A percentile compares a stretch with the other conserved stretches of the same genome.
phyloP scores from a whole-genome alignment of 2,888 invertebrate genomes.

The Ormyrus thymus region DNA sequence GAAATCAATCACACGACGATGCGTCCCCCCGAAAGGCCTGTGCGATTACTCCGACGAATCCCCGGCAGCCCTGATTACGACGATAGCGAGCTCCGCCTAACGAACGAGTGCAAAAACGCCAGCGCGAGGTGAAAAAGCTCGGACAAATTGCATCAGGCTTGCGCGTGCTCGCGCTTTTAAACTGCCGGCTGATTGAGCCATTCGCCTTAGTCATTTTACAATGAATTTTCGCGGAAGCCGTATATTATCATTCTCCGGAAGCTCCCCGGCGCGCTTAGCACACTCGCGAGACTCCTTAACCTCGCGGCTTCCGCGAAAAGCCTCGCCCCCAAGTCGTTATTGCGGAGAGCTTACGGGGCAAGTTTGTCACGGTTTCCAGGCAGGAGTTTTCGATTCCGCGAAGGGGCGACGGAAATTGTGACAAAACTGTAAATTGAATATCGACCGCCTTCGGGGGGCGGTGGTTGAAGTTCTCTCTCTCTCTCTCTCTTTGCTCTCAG shows the following conservation, averaged over 20 bases:
- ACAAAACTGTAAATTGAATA: slow-evolving; percentile 74
- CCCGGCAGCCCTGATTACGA: too few species aligned
- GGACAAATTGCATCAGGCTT: not conserved
- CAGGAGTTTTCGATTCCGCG: slow-evolving; percentile 58
- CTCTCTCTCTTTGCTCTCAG: too few species aligned
- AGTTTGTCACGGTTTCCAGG: too few species aligned
- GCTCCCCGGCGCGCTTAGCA: not conserved
- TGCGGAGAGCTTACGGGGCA: not conserved
- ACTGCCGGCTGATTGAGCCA: slow-evolving; percentile 30
- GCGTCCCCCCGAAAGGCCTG: too few species aligned
- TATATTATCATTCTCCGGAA: slow-evolving; percentile 49
- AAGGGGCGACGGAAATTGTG: slow-evolving; percentile 65
- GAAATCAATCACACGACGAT: too few species aligned
- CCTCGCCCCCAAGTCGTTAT: not conserved
- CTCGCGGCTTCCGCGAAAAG: slow-evolving; percentile 22
- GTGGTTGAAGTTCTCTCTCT: slow-evolving; percentile 21
- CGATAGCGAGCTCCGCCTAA: too few species aligned
- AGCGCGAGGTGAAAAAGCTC: too few species aligned
- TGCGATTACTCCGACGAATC: too few species aligned
- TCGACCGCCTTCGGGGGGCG: slow-evolving; percentile 63
- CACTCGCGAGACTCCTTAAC: not conserved
- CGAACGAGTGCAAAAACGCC: too few species aligned
- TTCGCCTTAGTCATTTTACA: slow-evolving; percentile 38
- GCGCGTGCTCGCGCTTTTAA: not conserved
- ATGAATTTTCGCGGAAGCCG: slow-evolving; percentile 46